phyloP scores from a whole-genome alignment of 2,113 vertebrate genomes.

The Bubo scandiacus region DNA sequence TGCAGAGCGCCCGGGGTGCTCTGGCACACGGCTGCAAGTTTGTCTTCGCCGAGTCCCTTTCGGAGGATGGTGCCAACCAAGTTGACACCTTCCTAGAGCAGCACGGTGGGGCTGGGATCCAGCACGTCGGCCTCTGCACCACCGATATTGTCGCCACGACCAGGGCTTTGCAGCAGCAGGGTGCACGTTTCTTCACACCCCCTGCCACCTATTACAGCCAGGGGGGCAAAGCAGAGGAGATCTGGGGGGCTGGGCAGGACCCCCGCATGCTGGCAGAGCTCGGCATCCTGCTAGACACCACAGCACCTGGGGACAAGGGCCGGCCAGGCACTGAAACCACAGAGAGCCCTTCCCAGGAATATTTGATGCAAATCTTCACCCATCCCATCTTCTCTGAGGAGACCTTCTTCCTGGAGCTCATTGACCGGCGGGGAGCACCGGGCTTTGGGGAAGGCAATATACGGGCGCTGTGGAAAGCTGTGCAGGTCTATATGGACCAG shows the following conservation, averaged over 20 bases:
- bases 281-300: constrained; percentile 89
- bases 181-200: constrained; percentile 82
- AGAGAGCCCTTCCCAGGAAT: not conserved
- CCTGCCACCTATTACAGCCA: constrained; percentile 86
- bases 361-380: constrained; percentile 92
- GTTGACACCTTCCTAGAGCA: constrained; percentile 86
- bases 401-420: constrained; percentile 95
- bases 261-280: constrained; percentile 74
- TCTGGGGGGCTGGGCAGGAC: constrained; percentile 77
- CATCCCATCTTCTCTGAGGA: constrained; percentile 89
- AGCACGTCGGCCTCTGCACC: constrained; percentile 87
- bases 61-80: constrained; percentile 78
- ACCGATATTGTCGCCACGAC: constrained; percentile 78
- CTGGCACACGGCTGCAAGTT: constrained; percentile 78
- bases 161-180: constrained; percentile 64
- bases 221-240: constrained; percentile 82
- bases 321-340: fast-evolving
- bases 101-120: constrained; percentile 85
- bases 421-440: constrained; percentile 83
- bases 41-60: constrained; percentile 86
- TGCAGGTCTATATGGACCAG: constrained; percentile 83
- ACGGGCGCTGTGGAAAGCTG: constrained; percentile 86
- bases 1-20: constrained; percentile 55
- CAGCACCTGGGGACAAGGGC: not conserved
- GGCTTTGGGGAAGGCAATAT: constrained; percentile 96